Conservation (phyloP, 2,797 vertebrate species). For the Cossypha heuglini region DNA sequence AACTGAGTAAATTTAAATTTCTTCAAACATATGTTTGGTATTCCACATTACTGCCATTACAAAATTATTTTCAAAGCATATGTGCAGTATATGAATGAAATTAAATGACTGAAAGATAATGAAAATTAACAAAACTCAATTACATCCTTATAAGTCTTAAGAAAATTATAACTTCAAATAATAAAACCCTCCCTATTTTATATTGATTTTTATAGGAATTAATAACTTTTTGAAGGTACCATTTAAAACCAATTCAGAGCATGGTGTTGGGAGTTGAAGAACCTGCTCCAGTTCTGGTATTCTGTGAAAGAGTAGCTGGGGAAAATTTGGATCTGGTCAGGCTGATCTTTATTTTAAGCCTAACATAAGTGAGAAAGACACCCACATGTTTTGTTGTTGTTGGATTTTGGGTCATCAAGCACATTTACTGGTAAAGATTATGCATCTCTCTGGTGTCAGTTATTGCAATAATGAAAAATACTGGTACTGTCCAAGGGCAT, state of each 20-base stretch:
- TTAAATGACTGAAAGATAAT: not conserved
- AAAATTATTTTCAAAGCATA: not conserved
- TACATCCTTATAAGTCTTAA: not conserved
- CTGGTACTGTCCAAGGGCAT: not conserved
- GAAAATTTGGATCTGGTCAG: not conserved
- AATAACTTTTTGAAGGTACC: not conserved
- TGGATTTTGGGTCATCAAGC: not conserved
- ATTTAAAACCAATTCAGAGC: not conserved
- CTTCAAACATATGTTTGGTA: not conserved
- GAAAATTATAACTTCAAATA: not conserved
- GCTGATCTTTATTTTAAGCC: not conserved
- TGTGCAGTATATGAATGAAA: not conserved
- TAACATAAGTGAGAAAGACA: not conserved
- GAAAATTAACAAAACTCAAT: not conserved
- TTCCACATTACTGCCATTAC: not conserved
- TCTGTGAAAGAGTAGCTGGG: not conserved
- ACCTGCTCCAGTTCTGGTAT: not conserved
- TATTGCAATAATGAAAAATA: not conserved
- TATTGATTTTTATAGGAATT: not conserved
- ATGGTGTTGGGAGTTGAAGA: not conserved
- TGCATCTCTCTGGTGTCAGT: not conserved
- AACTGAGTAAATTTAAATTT: not conserved
- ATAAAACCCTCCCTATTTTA: fast-evolving
- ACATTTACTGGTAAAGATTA: not conserved
- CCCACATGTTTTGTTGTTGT: not conserved